These are phyloP conservation scores for Madoqua kirkii DNA, from an alignment of 2,113 vertebrate genomes.

Conservation along the genomic window DNA sequence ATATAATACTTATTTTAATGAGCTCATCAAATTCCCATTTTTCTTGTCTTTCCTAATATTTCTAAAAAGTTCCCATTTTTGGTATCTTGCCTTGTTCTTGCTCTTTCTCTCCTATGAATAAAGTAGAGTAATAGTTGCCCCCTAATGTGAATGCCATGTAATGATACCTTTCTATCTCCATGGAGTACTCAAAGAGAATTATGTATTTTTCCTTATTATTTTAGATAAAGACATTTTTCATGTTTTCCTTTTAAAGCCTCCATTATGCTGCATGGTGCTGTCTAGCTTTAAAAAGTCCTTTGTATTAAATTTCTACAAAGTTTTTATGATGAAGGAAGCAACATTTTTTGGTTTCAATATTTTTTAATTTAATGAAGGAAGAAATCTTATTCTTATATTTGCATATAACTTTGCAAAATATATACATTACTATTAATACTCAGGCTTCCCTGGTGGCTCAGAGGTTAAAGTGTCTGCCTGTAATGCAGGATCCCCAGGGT, in stretches of 20 bases:
- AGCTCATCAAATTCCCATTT: background rate
- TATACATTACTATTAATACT: background rate
- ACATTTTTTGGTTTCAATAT: background rate
- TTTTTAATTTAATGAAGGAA: constrained; percentile 10
- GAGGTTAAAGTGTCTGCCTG: no score
- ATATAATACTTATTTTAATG: constrained; percentile 18
- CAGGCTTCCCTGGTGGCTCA: no score
- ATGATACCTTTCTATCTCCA: background rate
- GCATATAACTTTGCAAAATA: background rate
- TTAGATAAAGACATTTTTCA: constrained; percentile 13
- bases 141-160: background rate
- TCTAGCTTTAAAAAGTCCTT: background rate
- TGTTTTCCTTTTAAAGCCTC: background rate
- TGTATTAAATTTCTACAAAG: background rate
- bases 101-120: background rate
- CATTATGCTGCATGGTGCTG: background rate
- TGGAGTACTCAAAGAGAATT: background rate
- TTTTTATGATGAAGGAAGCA: background rate
- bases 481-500: no score
- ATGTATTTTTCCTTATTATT: background rate
- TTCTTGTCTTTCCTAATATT: background rate
- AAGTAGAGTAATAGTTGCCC: background rate
- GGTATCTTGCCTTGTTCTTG: background rate
- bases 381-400: background rate
- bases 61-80: background rate